A percentile compares a stretch with the other conserved stretches of the same genome.
phyloP scores from a whole-genome alignment of 2,888 invertebrate species.

The Bursaphelenchus okinawaensis region DNA sequence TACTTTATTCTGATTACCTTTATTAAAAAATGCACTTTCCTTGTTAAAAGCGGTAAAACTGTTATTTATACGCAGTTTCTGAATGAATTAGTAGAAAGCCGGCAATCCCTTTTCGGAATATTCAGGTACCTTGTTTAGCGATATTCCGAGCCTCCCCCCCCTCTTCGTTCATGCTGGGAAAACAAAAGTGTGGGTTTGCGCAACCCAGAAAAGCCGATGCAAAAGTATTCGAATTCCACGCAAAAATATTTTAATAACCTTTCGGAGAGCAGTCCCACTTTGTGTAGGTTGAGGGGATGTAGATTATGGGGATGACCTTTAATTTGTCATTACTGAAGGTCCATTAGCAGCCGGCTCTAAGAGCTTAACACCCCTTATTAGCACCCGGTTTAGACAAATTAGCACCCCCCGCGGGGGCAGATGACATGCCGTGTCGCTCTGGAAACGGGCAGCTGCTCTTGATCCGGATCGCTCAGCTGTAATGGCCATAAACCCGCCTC shows the following conservation, averaged over 20 bases:
- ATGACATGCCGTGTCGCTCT: neutral
- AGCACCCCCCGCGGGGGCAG: neutral
- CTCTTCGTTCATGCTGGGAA: too few relatives aligned
- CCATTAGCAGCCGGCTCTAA: too few relatives aligned
- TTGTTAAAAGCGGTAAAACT: too few relatives aligned
- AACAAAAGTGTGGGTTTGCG: neutral
- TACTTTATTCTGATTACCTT: too few relatives aligned
- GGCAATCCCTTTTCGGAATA: too few relatives aligned
- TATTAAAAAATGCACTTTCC: too few relatives aligned
- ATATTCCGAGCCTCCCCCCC: too few relatives aligned
- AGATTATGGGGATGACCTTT: neutral
- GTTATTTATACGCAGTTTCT: too few relatives aligned
- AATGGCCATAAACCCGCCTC: neutral
- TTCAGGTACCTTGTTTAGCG: too few relatives aligned
- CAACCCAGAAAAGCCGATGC: neutral
- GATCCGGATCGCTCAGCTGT: neutral
- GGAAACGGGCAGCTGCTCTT: neutral
- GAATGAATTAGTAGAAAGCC: too few relatives aligned
- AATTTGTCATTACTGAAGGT: too few relatives aligned
- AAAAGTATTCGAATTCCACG: neutral
- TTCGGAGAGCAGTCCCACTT: neutral
- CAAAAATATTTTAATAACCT: neutral
- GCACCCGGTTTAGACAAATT: neutral
- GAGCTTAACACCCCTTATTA: neutral
- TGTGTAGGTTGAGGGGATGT: neutral